Evolutionary conservation across 2,113 vertebrate species (phyloP), one percentile per base, ranked within the genome.

Genomic region (Grammomys surdaster): DNA sequence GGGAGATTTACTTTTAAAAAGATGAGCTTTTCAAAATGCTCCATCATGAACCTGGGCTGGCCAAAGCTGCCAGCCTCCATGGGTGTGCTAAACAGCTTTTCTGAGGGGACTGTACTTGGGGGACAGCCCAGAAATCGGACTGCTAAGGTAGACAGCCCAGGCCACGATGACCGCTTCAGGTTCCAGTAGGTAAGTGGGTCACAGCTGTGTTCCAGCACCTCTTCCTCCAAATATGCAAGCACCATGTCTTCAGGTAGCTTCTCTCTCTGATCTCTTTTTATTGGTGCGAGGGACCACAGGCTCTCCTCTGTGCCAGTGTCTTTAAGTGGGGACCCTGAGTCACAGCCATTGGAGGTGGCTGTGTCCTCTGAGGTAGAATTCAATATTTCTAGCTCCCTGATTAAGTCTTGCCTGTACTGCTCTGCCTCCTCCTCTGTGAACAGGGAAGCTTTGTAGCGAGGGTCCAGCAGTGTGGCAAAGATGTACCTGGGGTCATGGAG

Each of bases 1-100:
- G 99, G 99, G 98, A 99, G 99, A 98, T 99, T 99, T 96, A 99
- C 99, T 98, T 99, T 99, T 98, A 99, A 98, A 98, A 99, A 99
- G 97, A 99, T 98, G 85, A 99, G 99, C 96, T 99, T 99, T 98
- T 99, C 99, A 95, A 99, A 98, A 98, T 99, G 99, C 98, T 99
- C 99, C 98, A 99, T 98, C 98, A 98, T 98, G 96, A 99, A 98
- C 96, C 99, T 99, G 93, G 99, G 99, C 97, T 99, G 99, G 98
- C 99, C 99, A 8, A 99, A 99, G 97, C 98, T 98, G 97, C 99
- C 99, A 93, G 98, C 99, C 95, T 99, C 98, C 43, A 99, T 99
- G 69, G 99, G 99, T 70, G 99, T 99, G 99, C 96, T 99, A 97
- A 99, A 99, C 97, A 99, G 98, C 97, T 99, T 99, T 93, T 99